phyloP scores from a whole-genome alignment of 1,140 invertebrate genomes.

The Nephotettix cincticeps region DNA sequence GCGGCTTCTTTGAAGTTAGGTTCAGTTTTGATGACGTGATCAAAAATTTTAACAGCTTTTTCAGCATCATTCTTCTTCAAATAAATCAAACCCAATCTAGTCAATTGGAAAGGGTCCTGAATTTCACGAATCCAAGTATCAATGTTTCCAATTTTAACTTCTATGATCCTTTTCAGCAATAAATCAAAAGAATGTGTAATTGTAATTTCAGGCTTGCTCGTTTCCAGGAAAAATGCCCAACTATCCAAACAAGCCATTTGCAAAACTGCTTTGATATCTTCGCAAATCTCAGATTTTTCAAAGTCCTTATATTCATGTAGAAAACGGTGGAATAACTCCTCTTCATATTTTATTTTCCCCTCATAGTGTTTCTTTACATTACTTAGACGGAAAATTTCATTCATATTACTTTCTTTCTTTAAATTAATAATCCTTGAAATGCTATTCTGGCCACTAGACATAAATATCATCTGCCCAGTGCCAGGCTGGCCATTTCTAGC shows the following conservation, averaged over 20 bases:
- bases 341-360: too few relatives aligned
- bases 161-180: background rate
- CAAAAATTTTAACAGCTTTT: background rate
- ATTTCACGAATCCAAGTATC: background rate
- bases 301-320: background rate
- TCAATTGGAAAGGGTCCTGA: background rate
- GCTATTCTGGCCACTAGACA: background rate
- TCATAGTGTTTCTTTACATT: too few relatives aligned
- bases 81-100: background rate
- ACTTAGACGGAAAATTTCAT: too few relatives aligned
- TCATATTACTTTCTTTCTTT: background rate
- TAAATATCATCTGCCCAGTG: constrained; percentile 41
- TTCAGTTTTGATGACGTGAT: background rate
- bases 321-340: background rate
- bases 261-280: background rate
- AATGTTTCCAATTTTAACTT: background rate
- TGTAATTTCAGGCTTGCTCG: background rate
- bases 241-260: background rate
- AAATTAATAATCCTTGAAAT: background rate
- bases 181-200: background rate
- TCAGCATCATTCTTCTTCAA: background rate
- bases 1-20: background rate
- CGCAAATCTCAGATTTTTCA: background rate
- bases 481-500: constrained; percentile 44
- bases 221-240: background rate